These are phyloP conservation scores for Conops quadrifasciatus DNA, from an alignment of 2,888 invertebrate genomes.

Conservation along the genomic window DNA sequence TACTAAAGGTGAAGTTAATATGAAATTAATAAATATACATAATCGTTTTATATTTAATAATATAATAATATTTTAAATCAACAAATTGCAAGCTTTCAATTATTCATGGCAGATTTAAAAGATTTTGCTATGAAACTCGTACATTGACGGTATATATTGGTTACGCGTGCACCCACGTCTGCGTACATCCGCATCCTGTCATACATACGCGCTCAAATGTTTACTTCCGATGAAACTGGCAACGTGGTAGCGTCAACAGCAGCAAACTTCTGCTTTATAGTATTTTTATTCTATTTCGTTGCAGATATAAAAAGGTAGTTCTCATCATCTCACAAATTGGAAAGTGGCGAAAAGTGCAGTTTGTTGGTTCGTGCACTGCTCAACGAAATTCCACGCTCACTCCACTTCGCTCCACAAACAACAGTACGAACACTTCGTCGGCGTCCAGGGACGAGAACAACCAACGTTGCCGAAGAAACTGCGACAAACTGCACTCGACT, in stretches of 20 bases:
- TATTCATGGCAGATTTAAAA: no score
- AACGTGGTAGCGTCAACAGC: constrained; percentile 14
- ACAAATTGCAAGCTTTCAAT: no score
- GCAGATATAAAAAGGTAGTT: background rate
- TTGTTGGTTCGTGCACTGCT: background rate
- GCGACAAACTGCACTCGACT: constrained; percentile 5
- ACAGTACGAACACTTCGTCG: background rate
- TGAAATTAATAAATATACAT: no score
- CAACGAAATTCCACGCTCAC: background rate
- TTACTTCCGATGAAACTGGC: constrained; percentile 20
- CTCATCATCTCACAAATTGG: constrained; percentile 30
- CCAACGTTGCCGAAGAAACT: background rate
- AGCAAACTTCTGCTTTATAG: background rate
- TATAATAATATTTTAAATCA: no score
- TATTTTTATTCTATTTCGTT: background rate
- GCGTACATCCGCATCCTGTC: background rate
- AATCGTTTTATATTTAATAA: no score
- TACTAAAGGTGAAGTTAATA: no score
- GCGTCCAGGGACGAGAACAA: background rate
- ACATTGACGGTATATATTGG: no score
- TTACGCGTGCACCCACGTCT: background rate
- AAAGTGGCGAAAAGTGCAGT: constrained; percentile 26
- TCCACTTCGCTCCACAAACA: constrained; percentile 1
- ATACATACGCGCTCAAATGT: background rate
- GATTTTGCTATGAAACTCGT: no score